These are phyloP conservation scores for Macrotrachela quadricornifera DNA, from an alignment of 1,140 invertebrate species.

Conservation along the genomic window DNA sequence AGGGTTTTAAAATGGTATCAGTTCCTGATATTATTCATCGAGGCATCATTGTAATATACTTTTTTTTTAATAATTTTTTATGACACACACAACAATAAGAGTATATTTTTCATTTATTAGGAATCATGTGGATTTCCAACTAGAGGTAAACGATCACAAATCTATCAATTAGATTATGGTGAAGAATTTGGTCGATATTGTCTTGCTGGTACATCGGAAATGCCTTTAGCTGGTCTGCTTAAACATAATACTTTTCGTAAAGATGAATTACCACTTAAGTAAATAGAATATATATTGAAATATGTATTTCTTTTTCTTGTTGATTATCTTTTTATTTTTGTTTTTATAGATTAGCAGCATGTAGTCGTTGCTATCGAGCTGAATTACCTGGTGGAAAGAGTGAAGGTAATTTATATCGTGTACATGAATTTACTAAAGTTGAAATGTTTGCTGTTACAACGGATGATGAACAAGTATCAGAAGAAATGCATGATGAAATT, in stretches of 20 bases:
- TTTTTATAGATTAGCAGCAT: constrained; percentile 5
- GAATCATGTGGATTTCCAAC: constrained; percentile 7
- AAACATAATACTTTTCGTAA: not conserved
- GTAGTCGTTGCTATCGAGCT: constrained; percentile 58
- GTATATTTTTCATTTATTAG: not conserved
- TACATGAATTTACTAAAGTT: constrained; percentile 80
- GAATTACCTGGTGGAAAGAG: constrained; percentile 55
- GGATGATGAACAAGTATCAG: constrained; percentile 41
- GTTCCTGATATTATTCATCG: constrained; percentile 6
- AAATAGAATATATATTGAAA: not conserved
- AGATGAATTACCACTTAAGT: constrained; percentile 4
- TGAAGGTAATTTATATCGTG: constrained; percentile 55
- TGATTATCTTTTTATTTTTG: not conserved
- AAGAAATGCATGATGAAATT: constrained; percentile 49
- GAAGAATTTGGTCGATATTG: constrained; percentile 9
- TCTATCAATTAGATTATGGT: constrained; percentile 7
- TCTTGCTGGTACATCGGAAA: constrained; percentile 7
- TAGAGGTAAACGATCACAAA: constrained; percentile 3
- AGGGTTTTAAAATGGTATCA: constrained; percentile 2
- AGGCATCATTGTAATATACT: not conserved
- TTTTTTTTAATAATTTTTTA: no score
- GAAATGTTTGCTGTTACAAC: constrained; percentile 74
- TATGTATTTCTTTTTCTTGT: not conserved
- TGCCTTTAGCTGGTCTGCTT: constrained; percentile 4
- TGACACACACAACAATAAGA: no score